Base-by-base conservation (phyloP, 2,888 invertebrate species). In the Mamestra brassicae region DNA sequence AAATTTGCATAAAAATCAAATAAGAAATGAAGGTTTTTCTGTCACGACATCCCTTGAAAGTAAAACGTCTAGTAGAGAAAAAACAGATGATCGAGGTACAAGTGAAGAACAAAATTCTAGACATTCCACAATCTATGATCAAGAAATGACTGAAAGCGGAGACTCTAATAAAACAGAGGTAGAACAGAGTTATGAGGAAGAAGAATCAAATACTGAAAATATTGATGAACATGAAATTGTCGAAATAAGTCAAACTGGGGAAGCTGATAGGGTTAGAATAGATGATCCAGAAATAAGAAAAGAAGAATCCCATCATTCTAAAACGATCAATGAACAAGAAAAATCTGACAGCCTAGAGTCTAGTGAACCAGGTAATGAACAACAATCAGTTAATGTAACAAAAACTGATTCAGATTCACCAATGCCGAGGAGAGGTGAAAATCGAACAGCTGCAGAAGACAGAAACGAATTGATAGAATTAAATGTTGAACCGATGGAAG, bases 401-500 rank as follows among this genome's bases (percentile, higher is more conserved):
- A 7, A 61, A 4, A 50, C 10, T 17, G 36, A 61, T 13, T 17
- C 4, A 26, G 17, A 36, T 42, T 17, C 11, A 2, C 7, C 47
- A n/a, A 64, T 15, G 26, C n/a, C 45, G 0, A 55, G 38, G 1
- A 4, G n/a, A 42, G 10, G 17, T 15, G 15, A 61, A 57, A 36
- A 10, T n/a, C n/a, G n/a, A 3, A 45, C 7, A 1, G 26, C 0
- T 17, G 11, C 6, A 52, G 36, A 3, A 34, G 15, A 15, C 15
- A 5, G 4, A 52, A 15, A 34, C 2, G 4, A 55, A 38, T 5
- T 38, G 2, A 62, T 8, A 34, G n/a, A 10, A 7, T n/a, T 45
- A 38, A 45, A 57, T 26, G 26, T 17, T 42, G 69, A 84, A 17
- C n/a, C 3, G 1, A 64, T 70, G 55, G 71, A 66, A 2, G 45